Conservation (phyloP, 2,113 vertebrate genomes). For the Taxidea taxus region DNA sequence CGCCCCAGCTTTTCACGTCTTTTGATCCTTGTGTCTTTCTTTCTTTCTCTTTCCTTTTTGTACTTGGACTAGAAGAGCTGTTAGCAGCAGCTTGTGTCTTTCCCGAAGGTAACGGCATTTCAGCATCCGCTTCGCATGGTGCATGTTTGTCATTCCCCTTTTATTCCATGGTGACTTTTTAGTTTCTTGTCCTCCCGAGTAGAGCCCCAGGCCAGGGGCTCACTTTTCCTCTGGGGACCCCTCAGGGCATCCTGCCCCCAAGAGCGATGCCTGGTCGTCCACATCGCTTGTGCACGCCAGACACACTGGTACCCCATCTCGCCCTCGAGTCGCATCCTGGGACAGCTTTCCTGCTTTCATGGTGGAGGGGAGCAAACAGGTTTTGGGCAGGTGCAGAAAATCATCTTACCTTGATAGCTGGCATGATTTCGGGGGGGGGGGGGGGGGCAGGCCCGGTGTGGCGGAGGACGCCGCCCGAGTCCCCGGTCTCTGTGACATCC, state of each 20-base stretch:
- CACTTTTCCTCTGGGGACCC: neutral
- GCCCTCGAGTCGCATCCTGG: neutral
- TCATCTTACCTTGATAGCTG: fast-evolving
- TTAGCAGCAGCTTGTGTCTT: neutral
- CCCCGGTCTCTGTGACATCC: neutral
- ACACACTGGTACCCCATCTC: neutral
- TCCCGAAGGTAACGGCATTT: neutral
- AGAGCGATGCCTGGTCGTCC: neutral
- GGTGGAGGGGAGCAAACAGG: neutral
- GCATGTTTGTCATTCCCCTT: neutral
- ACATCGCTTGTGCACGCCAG: neutral
- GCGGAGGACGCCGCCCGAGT: neutral
- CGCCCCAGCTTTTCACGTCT: neutral
- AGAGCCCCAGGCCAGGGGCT: neutral
- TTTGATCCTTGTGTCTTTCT: neutral
- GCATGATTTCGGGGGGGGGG: fast-evolving
- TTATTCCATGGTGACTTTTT: neutral
- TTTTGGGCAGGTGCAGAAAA: neutral
- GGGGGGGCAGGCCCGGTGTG: neutral
- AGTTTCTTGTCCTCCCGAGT: neutral
- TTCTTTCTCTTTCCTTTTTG: neutral
- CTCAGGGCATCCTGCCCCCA: neutral
- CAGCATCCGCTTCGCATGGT: fast-evolving
- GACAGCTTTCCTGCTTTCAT: neutral
- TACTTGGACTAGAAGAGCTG: neutral